Conservation (phyloP, 2,888 invertebrate genomes). For the Sthenelais limicola region DNA sequence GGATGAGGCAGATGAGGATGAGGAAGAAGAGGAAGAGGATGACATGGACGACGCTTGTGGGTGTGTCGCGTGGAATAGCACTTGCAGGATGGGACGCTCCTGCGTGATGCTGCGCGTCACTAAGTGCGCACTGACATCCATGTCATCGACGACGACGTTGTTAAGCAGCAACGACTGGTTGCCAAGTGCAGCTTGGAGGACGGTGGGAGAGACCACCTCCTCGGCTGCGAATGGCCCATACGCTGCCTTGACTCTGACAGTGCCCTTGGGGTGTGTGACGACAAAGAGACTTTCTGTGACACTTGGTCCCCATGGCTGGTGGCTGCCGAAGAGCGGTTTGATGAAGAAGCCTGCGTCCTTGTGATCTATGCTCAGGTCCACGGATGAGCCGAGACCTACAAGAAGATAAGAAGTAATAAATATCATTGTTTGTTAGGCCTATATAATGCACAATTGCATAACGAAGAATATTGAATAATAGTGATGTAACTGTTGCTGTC, state of each 20-base stretch:
- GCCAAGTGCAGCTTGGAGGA: constrained; percentile 45
- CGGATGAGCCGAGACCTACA: constrained; percentile 55
- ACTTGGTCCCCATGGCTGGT: constrained; percentile 39
- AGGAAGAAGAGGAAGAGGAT: too few species aligned
- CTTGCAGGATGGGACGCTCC: constrained; percentile 91
- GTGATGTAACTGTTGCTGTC: too few species aligned
- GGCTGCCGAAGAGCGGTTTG: constrained; percentile 72
- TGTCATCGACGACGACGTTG: constrained; percentile 53
- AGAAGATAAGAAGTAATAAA: too few species aligned
- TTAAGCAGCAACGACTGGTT: constrained; percentile 45
- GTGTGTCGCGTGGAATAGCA: constrained; percentile 86
- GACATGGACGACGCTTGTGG: constrained; percentile 2
- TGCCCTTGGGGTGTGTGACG: constrained; percentile 91
- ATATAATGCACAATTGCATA: too few species aligned
- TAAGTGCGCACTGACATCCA: constrained; percentile 94
- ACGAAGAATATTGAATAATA: too few species aligned
- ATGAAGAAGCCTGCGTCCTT: constrained; percentile 68
- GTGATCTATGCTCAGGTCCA: constrained; percentile 66
- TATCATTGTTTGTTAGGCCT: too few species aligned
- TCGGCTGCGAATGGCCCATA: constrained; percentile 96
- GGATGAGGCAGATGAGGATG: neutral
- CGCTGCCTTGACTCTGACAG: constrained; percentile 90
- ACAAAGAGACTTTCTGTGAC: constrained; percentile 88
- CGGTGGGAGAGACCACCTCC: constrained; percentile 87
- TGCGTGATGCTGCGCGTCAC: constrained; percentile 89